These are phyloP conservation scores for Acrobasis consociella DNA, from an alignment of 2,888 invertebrate genomes.

Conservation along the genomic window DNA sequence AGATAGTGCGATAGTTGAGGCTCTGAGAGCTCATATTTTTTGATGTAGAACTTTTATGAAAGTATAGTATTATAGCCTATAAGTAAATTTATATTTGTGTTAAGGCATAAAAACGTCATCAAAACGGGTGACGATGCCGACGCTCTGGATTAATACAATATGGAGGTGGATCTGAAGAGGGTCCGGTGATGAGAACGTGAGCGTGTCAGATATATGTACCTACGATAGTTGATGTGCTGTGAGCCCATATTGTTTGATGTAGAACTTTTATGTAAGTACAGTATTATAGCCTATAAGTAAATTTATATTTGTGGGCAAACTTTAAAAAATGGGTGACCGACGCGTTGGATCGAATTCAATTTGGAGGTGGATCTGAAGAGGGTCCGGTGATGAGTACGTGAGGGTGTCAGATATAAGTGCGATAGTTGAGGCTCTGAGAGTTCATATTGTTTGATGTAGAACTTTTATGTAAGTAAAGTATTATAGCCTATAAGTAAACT, in stretches of 20 bases:
- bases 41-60: background rate
- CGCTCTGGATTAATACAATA: slow-evolving; percentile 79
- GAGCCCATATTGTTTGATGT: too few species aligned
- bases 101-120: background rate
- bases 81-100: background rate
- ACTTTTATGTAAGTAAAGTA: background rate
- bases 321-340: too few species aligned
- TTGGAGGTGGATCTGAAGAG: slow-evolving; percentile 76
- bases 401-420: slow-evolving; percentile 37
- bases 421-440: background rate
- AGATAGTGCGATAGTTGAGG: slow-evolving; percentile 18
- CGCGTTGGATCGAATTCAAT: slow-evolving; percentile 79
- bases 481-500: too few species aligned
- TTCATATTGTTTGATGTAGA: background rate
- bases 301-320: too few species aligned
- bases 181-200: slow-evolving; percentile 66
- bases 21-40: background rate
- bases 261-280: too few species aligned
- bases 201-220: slow-evolving; percentile 38
- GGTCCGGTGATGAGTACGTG: slow-evolving; percentile 68
- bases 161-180: slow-evolving; percentile 76
- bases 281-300: too few species aligned
- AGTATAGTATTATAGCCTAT: too few species aligned
- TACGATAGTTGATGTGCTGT: too few species aligned
- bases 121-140: slow-evolving; percentile 61